A percentile compares a stretch with the other conserved stretches of the same genome.
These are phyloP conservation scores for Acrobasis suavella DNA, from an alignment of 2,888 invertebrate species.

Conservation along the genomic window DNA sequence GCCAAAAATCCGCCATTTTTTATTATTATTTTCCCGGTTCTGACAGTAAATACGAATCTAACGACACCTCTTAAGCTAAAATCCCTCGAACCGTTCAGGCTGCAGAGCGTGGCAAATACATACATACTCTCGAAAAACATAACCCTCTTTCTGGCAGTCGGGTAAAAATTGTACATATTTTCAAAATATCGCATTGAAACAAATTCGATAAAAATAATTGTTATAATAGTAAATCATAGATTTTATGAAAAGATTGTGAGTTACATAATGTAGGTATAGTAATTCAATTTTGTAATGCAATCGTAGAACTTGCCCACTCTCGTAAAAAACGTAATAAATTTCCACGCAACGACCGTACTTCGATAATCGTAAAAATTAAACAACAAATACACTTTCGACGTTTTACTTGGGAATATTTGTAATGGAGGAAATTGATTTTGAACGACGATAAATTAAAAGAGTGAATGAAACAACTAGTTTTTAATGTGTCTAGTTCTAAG, in stretches of 20 bases:
- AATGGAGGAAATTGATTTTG: neutral
- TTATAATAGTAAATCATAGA: conserved; percentile 4
- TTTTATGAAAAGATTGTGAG: conserved; percentile 9
- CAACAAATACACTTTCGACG: conserved; percentile 5
- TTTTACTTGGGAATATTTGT: conserved; percentile 3
- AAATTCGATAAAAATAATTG: conserved; percentile 7
- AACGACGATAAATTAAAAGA: too few relatives aligned
- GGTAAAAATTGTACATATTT: conserved; percentile 3
- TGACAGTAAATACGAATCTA: too few relatives aligned
- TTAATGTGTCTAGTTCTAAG: too few relatives aligned
- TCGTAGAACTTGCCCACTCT: conserved; percentile 9
- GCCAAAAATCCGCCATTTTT: too few relatives aligned
- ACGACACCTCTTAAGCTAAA: too few relatives aligned
- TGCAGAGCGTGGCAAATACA: too few relatives aligned
- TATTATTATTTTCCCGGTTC: too few relatives aligned
- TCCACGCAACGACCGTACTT: conserved; percentile 18
- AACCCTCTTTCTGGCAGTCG: too few relatives aligned
- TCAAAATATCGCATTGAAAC: conserved; percentile 2
- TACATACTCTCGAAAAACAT: too few relatives aligned
- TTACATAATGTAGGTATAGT: conserved; percentile 13
- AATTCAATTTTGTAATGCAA: conserved; percentile 26
- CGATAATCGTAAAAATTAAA: conserved; percentile 18
- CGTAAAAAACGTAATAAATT: conserved; percentile 16
- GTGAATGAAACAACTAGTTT: too few relatives aligned
- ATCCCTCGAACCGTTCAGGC: too few relatives aligned